phyloP scores from a whole-genome alignment of 2,797 vertebrate genomes.

The Epinephelus awoara region DNA sequence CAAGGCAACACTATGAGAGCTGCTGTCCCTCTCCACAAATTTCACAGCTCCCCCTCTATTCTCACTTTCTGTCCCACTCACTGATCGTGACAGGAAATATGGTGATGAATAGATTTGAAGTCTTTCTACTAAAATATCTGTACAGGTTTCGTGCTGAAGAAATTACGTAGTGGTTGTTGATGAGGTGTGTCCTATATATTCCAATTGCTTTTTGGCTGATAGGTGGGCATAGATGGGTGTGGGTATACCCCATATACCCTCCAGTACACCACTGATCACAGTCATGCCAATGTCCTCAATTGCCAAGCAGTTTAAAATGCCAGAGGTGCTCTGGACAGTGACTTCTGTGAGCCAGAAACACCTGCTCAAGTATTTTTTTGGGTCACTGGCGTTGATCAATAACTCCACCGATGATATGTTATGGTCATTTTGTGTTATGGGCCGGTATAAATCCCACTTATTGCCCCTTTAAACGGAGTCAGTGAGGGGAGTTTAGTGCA shows the following conservation, averaged over 20 bases:
- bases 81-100: not conserved
- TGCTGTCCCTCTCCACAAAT: slow-evolving; percentile 2
- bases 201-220: too few species aligned
- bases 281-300: not conserved
- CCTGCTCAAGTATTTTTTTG: slow-evolving; percentile 39
- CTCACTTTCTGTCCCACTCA: not conserved
- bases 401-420: slow-evolving; percentile 49
- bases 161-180: too few species aligned
- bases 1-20: not conserved
- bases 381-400: slow-evolving; percentile 57
- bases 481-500: slow-evolving; percentile 49
- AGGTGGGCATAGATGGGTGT: too few species aligned
- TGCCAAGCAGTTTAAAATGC: slow-evolving; percentile 15
- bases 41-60: not conserved
- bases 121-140: not conserved
- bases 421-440: slow-evolving; percentile 61
- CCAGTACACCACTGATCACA: not conserved
- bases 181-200: too few species aligned
- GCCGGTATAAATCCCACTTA: slow-evolving; percentile 51
- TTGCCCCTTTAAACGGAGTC: slow-evolving; percentile 57
- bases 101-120: not conserved
- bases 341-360: slow-evolving; percentile 22
- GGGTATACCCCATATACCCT: too few species aligned
- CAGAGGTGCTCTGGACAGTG: not conserved
- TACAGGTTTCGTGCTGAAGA: not conserved